phyloP scores from a whole-genome alignment of 2,888 invertebrate species.

The Nomada flava region DNA sequence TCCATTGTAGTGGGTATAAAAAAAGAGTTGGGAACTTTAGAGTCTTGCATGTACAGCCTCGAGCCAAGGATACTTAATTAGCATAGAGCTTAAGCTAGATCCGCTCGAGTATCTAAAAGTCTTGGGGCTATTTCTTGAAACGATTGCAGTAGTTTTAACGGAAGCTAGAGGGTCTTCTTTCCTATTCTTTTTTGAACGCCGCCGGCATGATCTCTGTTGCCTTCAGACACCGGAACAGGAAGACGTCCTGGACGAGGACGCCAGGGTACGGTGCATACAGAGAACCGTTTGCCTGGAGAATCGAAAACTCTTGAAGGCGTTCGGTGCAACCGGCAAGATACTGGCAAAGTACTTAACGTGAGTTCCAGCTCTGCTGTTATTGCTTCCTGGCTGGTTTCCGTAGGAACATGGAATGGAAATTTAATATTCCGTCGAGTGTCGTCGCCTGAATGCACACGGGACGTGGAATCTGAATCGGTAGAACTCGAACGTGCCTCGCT shows the following conservation, averaged over 20 bases:
- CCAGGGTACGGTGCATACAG: slow-evolving; percentile 80
- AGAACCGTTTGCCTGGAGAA: slow-evolving; percentile 80
- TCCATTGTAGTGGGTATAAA: background rate
- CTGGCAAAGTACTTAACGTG: slow-evolving; percentile 81
- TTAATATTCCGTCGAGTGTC: slow-evolving; percentile 25
- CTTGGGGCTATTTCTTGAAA: background rate
- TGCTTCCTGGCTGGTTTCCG: background rate
- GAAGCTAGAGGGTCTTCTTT: background rate
- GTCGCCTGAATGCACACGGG: background rate
- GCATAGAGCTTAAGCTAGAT: too few relatives aligned
- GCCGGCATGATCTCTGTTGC: background rate
- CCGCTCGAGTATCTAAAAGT: too few relatives aligned
- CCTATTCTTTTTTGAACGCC: background rate
- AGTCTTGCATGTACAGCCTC: too few relatives aligned
- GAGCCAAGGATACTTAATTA: too few relatives aligned
- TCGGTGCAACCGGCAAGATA: slow-evolving; percentile 76
- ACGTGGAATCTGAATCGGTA: slow-evolving; percentile 5
- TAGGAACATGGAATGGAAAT: background rate
- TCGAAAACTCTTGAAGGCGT: slow-evolving; percentile 74
- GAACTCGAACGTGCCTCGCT: background rate
- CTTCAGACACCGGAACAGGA: slow-evolving; percentile 77
- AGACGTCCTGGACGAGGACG: slow-evolving; percentile 78
- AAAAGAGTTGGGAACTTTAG: too few relatives aligned
- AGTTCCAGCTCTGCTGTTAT: slow-evolving; percentile 55
- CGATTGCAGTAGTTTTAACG: slow-evolving; percentile 2